phyloP scores from a whole-genome alignment of 2,113 vertebrate species.

The Marcusenius ussheri region DNA sequence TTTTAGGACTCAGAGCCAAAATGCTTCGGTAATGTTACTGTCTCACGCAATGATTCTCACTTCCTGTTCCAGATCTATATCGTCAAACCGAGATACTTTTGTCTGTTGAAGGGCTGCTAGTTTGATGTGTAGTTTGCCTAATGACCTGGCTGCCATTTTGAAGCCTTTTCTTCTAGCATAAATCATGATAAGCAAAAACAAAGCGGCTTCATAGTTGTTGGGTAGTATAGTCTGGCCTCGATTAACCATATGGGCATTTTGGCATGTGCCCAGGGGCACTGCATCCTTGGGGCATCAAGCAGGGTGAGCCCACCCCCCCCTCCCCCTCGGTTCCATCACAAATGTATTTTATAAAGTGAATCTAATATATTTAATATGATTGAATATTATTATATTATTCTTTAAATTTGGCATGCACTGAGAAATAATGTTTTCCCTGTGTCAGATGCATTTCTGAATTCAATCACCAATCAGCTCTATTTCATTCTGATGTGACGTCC shows the following conservation, averaged over 20 bases:
- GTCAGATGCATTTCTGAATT: neutral
- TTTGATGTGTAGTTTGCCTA: neutral
- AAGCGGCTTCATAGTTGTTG: neutral
- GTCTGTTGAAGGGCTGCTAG: neutral
- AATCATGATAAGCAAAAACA: neutral
- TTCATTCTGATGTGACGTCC: neutral
- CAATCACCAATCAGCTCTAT: neutral
- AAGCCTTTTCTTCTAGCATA: neutral
- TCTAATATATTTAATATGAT: neutral
- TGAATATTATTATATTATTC: neutral
- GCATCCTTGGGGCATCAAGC: neutral
- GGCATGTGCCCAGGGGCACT: neutral
- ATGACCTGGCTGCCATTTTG: neutral
- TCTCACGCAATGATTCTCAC: neutral
- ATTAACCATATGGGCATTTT: neutral
- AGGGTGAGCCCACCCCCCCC: neutral
- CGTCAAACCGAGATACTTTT: neutral
- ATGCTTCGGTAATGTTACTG: neutral
- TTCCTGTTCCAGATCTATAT: neutral
- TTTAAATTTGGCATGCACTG: neutral
- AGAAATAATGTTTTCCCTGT: neutral
- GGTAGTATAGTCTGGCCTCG: neutral
- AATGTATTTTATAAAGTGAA: neutral
- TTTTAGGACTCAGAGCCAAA: neutral
- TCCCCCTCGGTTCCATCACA: neutral